Percentiles rank a stretch among this genome's conserved stretches.
Evolutionary conservation across 2,113 vertebrate genomes (phyloP).

Genomic region (Acrocephalus arundinaceus): DNA sequence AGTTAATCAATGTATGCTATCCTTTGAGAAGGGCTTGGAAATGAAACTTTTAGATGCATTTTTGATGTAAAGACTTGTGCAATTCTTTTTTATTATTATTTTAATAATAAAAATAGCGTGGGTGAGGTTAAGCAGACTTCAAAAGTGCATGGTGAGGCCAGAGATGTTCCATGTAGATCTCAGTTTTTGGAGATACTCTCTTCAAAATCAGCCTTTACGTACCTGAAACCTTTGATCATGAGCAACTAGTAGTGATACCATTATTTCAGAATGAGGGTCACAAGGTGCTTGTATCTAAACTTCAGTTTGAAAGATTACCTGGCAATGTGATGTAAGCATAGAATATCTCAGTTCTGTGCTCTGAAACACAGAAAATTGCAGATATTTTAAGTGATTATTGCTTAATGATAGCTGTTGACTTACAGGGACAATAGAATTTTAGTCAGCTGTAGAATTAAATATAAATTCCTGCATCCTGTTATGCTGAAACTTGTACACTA

Average conservation of each 20-base stretch:
- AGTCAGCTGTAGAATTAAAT: neutral
- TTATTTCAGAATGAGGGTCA: neutral
- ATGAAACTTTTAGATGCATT: neutral
- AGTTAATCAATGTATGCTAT: neutral
- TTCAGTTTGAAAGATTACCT: neutral
- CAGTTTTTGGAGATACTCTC: neutral
- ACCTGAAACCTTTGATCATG: neutral
- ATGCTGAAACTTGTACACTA: neutral
- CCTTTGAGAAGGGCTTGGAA: neutral
- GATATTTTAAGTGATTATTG: neutral
- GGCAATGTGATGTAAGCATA: neutral
- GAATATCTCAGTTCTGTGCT: neutral
- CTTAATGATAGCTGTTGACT: neutral
- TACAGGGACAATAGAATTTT: neutral
- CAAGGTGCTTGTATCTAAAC: neutral
- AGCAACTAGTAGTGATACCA: neutral
- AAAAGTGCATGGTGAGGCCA: neutral
- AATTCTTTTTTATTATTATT: neutral
- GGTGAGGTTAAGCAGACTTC: neutral
- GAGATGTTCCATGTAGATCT: neutral
- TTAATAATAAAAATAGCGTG: neutral
- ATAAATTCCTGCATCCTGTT: neutral
- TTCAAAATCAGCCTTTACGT: neutral
- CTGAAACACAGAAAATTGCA: neutral
- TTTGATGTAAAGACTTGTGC: neutral